Percentiles rank a stretch among this genome's conserved stretches.
phyloP scores from a whole-genome alignment of 1,140 invertebrate species.

The Bombus cullumanus region DNA sequence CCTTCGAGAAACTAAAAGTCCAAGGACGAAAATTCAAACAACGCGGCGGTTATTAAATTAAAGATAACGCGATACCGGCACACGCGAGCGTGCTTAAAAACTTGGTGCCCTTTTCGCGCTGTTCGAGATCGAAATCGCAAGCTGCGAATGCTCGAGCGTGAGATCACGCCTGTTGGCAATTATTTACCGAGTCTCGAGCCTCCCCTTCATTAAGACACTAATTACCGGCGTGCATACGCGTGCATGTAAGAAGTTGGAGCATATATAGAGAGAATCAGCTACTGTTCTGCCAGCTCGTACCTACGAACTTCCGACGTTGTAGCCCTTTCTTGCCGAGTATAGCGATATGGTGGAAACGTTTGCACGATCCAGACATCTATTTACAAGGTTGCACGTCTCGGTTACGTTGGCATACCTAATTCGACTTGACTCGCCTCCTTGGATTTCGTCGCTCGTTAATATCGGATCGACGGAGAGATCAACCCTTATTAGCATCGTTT shows the following conservation, averaged over 20 bases:
- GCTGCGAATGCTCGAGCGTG: slow-evolving; percentile 30
- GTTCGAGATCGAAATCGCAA: slow-evolving; percentile 27
- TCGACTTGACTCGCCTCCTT: slow-evolving; percentile 43
- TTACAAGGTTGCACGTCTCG: slow-evolving; percentile 76
- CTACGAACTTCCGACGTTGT: slow-evolving; percentile 65
- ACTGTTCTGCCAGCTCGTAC: slow-evolving; percentile 51
- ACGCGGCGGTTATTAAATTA: slow-evolving; percentile 45
- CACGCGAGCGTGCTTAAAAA: slow-evolving; percentile 60
- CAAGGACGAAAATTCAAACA: slow-evolving; percentile 8
- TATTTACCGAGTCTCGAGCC: slow-evolving; percentile 69
- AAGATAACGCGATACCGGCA: slow-evolving; percentile 28
- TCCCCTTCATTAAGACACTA: slow-evolving; percentile 75
- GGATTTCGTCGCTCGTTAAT: slow-evolving; percentile 28
- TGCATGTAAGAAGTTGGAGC: slow-evolving; percentile 67
- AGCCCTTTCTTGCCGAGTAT: slow-evolving; percentile 47
- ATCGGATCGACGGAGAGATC: slow-evolving; percentile 14
- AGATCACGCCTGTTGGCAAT: slow-evolving; percentile 65
- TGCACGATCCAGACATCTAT: slow-evolving; percentile 77
- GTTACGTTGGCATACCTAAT: slow-evolving; percentile 65
- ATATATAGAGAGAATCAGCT: slow-evolving; percentile 34
- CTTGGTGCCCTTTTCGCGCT: background rate
- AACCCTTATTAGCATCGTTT: slow-evolving; percentile 36
- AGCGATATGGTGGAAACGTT: slow-evolving; percentile 47
- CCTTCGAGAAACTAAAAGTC: background rate
- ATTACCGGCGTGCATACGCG: slow-evolving; percentile 76